Conservation (phyloP, 2,797 vertebrate species). For the Chiloscyllium punctatum region DNA sequence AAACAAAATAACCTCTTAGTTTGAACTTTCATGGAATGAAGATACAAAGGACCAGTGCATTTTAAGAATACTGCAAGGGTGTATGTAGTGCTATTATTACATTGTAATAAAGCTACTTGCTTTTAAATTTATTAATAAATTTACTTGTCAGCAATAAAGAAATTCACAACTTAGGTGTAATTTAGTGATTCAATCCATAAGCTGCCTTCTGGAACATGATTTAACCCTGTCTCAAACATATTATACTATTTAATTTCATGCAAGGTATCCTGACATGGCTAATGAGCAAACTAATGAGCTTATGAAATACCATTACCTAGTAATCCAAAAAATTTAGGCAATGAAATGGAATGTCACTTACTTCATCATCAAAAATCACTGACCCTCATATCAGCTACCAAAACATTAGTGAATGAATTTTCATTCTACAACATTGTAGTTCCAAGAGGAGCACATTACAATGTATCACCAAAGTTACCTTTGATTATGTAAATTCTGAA, state of each 20-base stretch:
- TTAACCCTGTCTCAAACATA: not conserved
- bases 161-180: not conserved
- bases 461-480: not conserved
- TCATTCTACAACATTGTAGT: not conserved
- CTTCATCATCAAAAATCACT: not conserved
- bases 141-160: not conserved
- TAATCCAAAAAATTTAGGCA: not conserved
- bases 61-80: not conserved
- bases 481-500: not conserved
- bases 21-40: not conserved
- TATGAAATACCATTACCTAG: not conserved
- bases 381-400: not conserved
- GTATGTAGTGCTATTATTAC: not conserved
- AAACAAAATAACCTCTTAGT: not conserved
- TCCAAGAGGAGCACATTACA: not conserved
- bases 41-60: not conserved
- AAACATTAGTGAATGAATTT: not conserved
- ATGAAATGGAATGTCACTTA: not conserved
- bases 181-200: not conserved
- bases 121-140: not conserved
- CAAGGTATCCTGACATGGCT: not conserved
- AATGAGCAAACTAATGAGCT: not conserved
- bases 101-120: not conserved
- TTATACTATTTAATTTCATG: not conserved
- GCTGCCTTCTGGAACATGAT: not conserved